These are phyloP conservation scores for Nerophis lumbriciformis DNA, from an alignment of 2,113 vertebrate genomes.

Conservation along the genomic window DNA sequence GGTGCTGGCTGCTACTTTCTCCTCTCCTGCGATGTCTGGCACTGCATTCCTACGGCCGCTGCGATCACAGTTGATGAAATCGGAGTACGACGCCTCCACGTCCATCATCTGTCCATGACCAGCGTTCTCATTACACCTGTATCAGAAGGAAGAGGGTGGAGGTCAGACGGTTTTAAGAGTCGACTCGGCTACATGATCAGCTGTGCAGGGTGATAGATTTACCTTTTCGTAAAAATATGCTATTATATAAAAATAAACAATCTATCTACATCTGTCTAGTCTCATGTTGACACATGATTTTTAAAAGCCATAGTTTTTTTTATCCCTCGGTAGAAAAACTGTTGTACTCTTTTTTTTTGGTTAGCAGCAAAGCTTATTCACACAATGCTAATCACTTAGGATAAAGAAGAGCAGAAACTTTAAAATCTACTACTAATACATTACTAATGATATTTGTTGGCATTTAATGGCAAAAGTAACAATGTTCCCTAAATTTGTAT, in stretches of 20 bases:
- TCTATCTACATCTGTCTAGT: too few species aligned
- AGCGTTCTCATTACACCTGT: constrained; percentile 69
- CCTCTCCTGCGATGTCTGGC: constrained; percentile 82
- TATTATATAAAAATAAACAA: too few species aligned
- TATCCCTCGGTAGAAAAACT: too few species aligned
- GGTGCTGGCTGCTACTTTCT: constrained; percentile 68
- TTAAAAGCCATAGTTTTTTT: too few species aligned
- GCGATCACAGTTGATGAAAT: constrained; percentile 93
- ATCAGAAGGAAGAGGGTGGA: constrained; percentile 12
- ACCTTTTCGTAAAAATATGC: too few species aligned
- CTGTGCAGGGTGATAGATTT: neutral
- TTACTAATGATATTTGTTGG: too few species aligned
- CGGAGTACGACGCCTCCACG: constrained; percentile 89
- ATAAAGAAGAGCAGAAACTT: too few species aligned
- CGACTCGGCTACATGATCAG: neutral
- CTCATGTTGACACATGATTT: too few species aligned
- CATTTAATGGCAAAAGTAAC: neutral
- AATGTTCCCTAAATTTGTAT: constrained; percentile 18
- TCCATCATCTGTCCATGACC: constrained; percentile 90
- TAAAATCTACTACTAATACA: too few species aligned
- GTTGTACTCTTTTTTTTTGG: too few species aligned
- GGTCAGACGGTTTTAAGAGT: neutral
- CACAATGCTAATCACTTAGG: too few species aligned
- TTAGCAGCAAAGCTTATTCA: too few species aligned
- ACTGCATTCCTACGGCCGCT: constrained; percentile 93